Percentiles rank a stretch among this genome's conserved stretches.
phyloP scores from a whole-genome alignment of 1,140 invertebrate species.

The Dolichoris vasculosae region DNA sequence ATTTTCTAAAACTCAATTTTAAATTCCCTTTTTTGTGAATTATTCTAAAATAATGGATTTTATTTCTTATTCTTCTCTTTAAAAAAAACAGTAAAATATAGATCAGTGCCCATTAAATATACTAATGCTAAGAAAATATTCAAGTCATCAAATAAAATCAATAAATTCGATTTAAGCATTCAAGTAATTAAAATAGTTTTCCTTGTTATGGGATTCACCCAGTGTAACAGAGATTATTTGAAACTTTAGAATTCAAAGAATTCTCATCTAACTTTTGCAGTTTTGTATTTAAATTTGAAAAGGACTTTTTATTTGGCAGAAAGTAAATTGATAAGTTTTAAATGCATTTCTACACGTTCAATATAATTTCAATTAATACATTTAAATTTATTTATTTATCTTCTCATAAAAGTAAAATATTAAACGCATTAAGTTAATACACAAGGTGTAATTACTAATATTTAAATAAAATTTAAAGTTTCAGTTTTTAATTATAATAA shows the following conservation, averaged over 20 bases:
- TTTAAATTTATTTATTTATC: no score
- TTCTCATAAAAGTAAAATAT: no score
- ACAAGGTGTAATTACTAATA: no score
- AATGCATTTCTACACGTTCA: neutral
- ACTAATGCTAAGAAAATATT: neutral
- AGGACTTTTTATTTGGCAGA: neutral
- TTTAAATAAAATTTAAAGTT: no score
- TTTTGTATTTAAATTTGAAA: neutral
- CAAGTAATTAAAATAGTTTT: slow-evolving; percentile 52
- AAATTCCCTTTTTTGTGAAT: no score
- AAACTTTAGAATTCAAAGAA: slow-evolving; percentile 48
- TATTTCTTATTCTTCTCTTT: no score
- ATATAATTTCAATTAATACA: neutral
- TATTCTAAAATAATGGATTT: no score
- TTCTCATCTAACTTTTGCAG: slow-evolving; percentile 40
- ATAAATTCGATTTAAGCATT: slow-evolving; percentile 24
- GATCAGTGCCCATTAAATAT: neutral
- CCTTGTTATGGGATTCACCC: neutral
- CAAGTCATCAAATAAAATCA: slow-evolving; percentile 28
- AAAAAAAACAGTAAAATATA: neutral
- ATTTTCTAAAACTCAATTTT: no score
- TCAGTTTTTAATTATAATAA: no score
- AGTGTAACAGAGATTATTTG: slow-evolving; percentile 31
- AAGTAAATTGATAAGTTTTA: neutral
- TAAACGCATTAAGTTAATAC: no score